phyloP scores from a whole-genome alignment of 1,140 invertebrate genomes.

The Zaprionus davidi region DNA sequence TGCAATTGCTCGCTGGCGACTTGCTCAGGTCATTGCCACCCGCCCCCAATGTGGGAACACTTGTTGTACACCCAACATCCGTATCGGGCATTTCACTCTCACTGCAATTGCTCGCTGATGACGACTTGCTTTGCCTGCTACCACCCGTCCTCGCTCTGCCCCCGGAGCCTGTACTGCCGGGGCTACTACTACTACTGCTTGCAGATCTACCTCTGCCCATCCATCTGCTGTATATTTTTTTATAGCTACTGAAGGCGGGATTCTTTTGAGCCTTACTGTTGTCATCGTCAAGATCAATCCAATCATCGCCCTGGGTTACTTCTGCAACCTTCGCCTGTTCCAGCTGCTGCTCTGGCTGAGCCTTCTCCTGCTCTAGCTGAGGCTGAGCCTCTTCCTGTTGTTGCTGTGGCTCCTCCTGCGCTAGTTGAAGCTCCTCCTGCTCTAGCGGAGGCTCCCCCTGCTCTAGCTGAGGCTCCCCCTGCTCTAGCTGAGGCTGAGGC shows the following conservation, averaged over 20 bases:
- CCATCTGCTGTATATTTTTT: conserved; percentile 37
- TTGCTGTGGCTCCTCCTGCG: background rate
- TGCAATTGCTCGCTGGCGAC: conserved; percentile 3
- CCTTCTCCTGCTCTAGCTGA: background rate
- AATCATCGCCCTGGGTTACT: conserved; percentile 19
- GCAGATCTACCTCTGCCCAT: conserved; percentile 9
- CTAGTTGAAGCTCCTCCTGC: background rate
- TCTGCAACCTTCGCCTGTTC: background rate
- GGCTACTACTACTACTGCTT: background rate
- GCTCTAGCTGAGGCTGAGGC: background rate
- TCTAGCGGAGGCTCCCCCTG: background rate
- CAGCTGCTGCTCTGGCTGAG: background rate
- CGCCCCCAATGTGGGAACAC: background rate
- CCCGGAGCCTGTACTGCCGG: background rate
- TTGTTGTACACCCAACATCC: background rate
- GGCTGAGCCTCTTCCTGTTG: background rate
- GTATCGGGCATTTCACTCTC: background rate
- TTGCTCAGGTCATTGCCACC: background rate
- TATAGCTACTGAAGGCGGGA: conserved; percentile 39
- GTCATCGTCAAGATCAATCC: conserved; percentile 48
- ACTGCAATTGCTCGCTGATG: background rate
- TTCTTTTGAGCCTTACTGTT: background rate
- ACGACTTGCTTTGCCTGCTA: background rate
- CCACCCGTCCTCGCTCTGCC: background rate
- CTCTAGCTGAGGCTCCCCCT: background rate